Percentiles rank a stretch among this genome's conserved stretches.
Conservation (phyloP, 2,113 vertebrate genomes). For the Trogon melanurus region DNA sequence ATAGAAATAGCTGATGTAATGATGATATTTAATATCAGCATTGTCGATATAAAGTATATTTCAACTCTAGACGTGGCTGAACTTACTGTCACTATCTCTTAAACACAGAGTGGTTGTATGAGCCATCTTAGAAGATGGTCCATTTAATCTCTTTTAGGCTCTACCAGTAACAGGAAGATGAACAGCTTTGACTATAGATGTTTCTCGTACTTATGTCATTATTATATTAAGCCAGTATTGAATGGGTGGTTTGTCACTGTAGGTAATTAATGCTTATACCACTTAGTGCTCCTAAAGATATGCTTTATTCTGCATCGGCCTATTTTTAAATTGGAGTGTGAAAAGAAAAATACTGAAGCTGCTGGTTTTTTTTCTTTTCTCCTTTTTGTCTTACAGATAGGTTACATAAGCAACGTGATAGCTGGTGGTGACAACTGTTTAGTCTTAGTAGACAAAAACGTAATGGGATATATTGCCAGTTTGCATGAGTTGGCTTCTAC, state of each 20-base stretch:
- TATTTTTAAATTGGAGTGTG: not conserved
- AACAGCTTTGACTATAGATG: not conserved
- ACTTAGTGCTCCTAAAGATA: not conserved
- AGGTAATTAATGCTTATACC: not conserved
- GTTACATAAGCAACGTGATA: slow-evolving; percentile 89
- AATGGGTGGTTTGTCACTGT: not conserved
- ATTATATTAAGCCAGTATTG: not conserved
- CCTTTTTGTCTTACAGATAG: slow-evolving; percentile 80
- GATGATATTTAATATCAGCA: not conserved
- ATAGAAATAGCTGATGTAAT: not conserved
- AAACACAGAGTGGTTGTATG: not conserved
- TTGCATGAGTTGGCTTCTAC: slow-evolving; percentile 93
- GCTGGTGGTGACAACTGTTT: slow-evolving; percentile 86
- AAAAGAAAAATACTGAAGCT: not conserved
- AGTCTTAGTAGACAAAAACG: slow-evolving; percentile 87
- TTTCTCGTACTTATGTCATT: not conserved
- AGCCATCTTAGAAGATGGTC: not conserved
- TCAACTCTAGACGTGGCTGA: not conserved
- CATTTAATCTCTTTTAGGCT: not conserved
- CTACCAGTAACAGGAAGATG: not conserved
- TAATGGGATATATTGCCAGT: slow-evolving; percentile 93
- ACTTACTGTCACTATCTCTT: not conserved
- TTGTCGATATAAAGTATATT: not conserved
- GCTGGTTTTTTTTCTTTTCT: not conserved
- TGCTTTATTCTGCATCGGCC: not conserved